These are phyloP conservation scores for Neuroscelio doddi DNA, from an alignment of 2,888 invertebrate genomes.

Conservation along the genomic window DNA sequence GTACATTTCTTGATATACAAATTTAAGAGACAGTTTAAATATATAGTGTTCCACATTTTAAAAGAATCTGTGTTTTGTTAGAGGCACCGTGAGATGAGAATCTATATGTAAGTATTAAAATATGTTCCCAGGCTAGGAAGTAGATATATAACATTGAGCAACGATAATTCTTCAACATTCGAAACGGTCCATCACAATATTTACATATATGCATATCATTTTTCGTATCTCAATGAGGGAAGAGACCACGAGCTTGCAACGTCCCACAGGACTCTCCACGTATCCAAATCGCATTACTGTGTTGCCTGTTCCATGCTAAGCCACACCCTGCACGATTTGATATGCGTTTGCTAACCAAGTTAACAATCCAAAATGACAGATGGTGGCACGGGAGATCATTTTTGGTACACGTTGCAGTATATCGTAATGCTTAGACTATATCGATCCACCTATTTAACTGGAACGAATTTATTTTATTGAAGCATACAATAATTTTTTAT, in stretches of 20 bases:
- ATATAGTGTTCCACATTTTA: no score
- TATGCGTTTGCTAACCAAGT: slow-evolving; percentile 69
- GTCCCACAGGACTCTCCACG: slow-evolving; percentile 69
- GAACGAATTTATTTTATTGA: no score
- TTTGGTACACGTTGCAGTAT: slow-evolving; percentile 11
- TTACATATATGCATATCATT: slow-evolving; percentile 72
- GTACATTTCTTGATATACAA: no score
- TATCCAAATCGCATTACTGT: slow-evolving; percentile 70
- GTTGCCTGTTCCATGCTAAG: slow-evolving; percentile 59
- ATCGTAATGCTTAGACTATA: no score
- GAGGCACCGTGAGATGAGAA: no score
- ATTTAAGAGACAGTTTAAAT: no score
- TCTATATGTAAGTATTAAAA: background rate
- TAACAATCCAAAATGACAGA: slow-evolving; percentile 70
- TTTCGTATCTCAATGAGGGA: slow-evolving; percentile 61
- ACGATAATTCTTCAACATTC: slow-evolving; percentile 51
- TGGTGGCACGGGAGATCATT: slow-evolving; percentile 61
- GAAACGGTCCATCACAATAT: slow-evolving; percentile 66
- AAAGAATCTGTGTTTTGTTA: no score
- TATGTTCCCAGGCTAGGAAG: slow-evolving; percentile 3
- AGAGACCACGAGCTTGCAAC: slow-evolving; percentile 50
- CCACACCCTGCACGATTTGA: slow-evolving; percentile 66
- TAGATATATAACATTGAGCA: background rate
- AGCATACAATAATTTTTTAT: no score
- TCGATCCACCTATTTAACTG: no score